Conservation (phyloP, 2,888 invertebrate genomes). For the Tromatobia lineatoria region DNA sequence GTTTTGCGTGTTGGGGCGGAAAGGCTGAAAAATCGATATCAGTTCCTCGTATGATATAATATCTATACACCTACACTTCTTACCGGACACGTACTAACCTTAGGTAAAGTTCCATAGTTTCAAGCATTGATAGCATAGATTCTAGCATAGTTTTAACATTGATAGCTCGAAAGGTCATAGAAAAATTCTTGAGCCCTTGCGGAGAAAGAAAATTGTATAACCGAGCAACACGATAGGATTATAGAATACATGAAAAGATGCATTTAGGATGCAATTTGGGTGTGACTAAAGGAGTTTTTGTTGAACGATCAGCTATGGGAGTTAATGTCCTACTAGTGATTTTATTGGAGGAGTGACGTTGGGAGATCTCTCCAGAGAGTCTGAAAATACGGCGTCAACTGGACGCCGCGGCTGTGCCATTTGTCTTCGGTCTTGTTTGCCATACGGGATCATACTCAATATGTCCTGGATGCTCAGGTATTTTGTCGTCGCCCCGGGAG, state of each 20-base stretch:
- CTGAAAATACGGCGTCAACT: constrained; percentile 19
- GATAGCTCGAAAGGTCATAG: too few relatives aligned
- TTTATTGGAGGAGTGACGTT: constrained; percentile 2
- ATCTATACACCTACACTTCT: too few relatives aligned
- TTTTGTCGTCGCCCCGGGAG: constrained; percentile 59
- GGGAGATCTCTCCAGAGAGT: constrained; percentile 10
- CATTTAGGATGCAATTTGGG: too few relatives aligned
- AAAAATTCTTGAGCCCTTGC: too few relatives aligned
- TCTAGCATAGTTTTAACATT: neutral
- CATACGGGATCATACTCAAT: constrained; percentile 73
- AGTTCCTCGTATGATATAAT: constrained; percentile 2
- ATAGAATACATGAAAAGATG: too few relatives aligned
- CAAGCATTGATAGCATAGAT: too few relatives aligned
- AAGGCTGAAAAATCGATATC: neutral
- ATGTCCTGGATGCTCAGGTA: constrained; percentile 72
- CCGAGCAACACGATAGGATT: too few relatives aligned
- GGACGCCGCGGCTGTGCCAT: constrained; percentile 27
- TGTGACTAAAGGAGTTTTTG: too few relatives aligned
- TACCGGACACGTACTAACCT: neutral
- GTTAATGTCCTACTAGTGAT: neutral
- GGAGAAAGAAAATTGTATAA: too few relatives aligned
- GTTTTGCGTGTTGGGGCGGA: neutral
- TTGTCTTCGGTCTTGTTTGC: constrained; percentile 72
- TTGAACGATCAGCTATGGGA: too few relatives aligned
- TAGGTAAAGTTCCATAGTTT: neutral